Base-by-base conservation (phyloP, 64 coral and sea anemone genomes). In the Astreopora myriophthalma region DNA sequence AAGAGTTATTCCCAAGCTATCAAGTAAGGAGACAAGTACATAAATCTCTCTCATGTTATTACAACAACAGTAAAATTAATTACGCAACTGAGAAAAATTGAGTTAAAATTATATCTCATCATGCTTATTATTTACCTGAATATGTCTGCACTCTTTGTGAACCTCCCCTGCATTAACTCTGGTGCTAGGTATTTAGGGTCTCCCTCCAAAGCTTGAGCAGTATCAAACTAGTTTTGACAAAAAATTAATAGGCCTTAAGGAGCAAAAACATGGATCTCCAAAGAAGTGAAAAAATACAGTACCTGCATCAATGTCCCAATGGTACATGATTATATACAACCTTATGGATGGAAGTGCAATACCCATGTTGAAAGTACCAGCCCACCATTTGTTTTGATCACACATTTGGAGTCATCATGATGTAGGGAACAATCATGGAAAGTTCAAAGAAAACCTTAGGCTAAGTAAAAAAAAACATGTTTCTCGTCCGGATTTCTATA, bases 101-200 rank as follows among this genome's bases (percentile, higher is more conserved):
- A 55, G 42, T 46, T 5, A 55, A 55, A 55, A 1, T 55, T 55
- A 85, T 20, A 67, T 66, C n/a, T 8, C 8, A 0, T 55, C 34
- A 27, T 16, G 14, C 11, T 19, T 10, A 19, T 34, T 17, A 80
- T 40, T 3, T 75, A 98, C 95, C 95, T 98, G 66, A 98, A 98
- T 46, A 98, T 98, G 34, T 98, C 96, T 70, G 96, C 96, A 74
- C 94, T 91, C 37, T 98, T 98, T 32, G 87, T 95, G 35, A 98
- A 93, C 1, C 87, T 92, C 34, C 96, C 96, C 86, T 98, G 93
- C 83, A 98, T 73, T 9, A 98, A 79, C 80, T 98, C 96, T 66
- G 96, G 94, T 19, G 96, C 96, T 1, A 98, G 74, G 34, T 98
- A 98, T 57, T 91, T 98, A 1, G 96, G 96, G 39, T 98, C 96